Conservation (phyloP, 2,113 vertebrate genomes). For the human region DNA sequence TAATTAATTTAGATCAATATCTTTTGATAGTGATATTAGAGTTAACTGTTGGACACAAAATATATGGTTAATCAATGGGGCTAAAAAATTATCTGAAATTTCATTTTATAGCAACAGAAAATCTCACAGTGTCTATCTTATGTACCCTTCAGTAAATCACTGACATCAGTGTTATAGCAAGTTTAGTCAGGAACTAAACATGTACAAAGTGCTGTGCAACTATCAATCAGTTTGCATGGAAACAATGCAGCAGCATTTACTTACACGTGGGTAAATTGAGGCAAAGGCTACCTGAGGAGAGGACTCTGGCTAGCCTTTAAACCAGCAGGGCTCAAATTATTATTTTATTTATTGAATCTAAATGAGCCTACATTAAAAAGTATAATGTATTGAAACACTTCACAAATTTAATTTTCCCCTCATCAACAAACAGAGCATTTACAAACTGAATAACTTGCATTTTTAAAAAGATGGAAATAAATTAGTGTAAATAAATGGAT, state of each 20-base stretch:
- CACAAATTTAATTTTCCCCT: conserved; percentile 50
- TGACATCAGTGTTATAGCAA: neutral
- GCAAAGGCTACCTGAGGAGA: neutral
- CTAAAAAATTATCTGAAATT: conserved; percentile 46
- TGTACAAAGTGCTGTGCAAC: neutral
- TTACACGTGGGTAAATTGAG: conserved; percentile 43
- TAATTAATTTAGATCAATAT: conserved; percentile 57
- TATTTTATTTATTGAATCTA: conserved; percentile 42
- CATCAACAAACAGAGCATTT: conserved; percentile 39
- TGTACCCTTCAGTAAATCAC: conserved; percentile 6
- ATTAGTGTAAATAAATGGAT: conserved; percentile 50
- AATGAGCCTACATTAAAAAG: conserved; percentile 54
- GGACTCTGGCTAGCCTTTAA: neutral
- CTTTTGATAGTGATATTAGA: conserved; percentile 48
- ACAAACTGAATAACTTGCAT: conserved; percentile 43
- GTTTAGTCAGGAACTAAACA: conserved; percentile 8
- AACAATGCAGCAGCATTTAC: neutral
- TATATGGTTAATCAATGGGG: conserved; percentile 48
- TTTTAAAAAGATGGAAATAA: conserved; percentile 57
- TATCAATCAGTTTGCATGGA: neutral
- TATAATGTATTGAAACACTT: conserved; percentile 44
- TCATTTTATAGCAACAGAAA: conserved; percentile 38
- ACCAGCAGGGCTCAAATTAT: neutral
- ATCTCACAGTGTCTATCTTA: neutral
- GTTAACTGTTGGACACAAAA: conserved; percentile 48